These are phyloP conservation scores for Eidolon dupreanum DNA, from an alignment of 2,797 vertebrate genomes.

Conservation along the genomic window DNA sequence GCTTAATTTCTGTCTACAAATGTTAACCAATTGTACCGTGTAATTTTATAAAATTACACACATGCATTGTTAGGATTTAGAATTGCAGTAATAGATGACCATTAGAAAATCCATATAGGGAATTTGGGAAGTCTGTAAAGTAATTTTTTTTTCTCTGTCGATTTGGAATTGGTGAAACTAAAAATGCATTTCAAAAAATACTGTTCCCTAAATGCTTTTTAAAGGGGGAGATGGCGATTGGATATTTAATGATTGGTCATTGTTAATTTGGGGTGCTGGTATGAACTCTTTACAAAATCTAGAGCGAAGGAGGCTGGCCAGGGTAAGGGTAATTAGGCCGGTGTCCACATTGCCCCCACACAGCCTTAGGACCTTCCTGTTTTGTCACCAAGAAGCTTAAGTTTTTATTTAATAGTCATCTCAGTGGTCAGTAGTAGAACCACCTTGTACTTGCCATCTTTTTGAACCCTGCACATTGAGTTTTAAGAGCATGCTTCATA, in stretches of 20 bases:
- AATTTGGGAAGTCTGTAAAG: slow-evolving; percentile 20
- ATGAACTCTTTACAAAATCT: slow-evolving; percentile 1
- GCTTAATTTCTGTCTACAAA: neutral
- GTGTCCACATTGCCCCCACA: neutral
- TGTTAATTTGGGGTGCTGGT: neutral
- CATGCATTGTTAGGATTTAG: neutral
- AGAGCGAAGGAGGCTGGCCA: neutral
- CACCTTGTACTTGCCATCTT: neutral
- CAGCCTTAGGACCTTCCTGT: neutral
- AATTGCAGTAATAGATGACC: neutral
- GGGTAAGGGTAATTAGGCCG: neutral
- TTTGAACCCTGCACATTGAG: neutral
- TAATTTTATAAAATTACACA: slow-evolving; percentile 34
- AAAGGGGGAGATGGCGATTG: neutral
- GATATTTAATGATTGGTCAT: neutral
- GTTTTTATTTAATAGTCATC: slow-evolving; percentile 6
- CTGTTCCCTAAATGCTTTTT: neutral
- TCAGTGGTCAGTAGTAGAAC: neutral
- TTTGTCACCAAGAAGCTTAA: neutral
- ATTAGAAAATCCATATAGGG: neutral
- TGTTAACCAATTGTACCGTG: neutral
- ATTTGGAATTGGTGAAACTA: slow-evolving; percentile 33
- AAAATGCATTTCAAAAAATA: neutral
- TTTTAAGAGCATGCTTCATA: slow-evolving; percentile 24
- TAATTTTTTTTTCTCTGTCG: neutral